Evolutionary conservation across 2,113 vertebrate species (phyloP).

Genomic region (Tragelaphus strepsiceros): DNA sequence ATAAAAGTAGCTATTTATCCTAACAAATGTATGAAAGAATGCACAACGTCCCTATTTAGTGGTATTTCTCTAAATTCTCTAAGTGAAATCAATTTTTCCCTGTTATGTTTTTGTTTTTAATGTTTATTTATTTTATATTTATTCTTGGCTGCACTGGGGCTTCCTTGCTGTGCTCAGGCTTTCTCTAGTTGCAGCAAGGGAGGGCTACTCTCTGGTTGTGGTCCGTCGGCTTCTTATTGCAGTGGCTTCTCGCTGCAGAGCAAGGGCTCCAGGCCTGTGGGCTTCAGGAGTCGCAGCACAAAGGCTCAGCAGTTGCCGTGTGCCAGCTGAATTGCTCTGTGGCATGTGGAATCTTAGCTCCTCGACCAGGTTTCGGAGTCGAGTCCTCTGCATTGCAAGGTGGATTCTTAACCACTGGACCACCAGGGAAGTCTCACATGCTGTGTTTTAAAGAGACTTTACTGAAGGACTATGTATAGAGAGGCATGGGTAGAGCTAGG

Average conservation of each 20-base stretch:
- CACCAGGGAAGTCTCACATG: neutral
- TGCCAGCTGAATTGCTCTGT: neutral
- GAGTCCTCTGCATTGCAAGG: neutral
- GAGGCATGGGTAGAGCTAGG: neutral
- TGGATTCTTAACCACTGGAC: neutral
- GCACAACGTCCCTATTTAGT: neutral
- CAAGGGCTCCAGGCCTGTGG: neutral
- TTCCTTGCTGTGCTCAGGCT: neutral
- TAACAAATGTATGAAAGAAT: neutral
- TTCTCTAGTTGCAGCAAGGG: neutral
- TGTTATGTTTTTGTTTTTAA: neutral
- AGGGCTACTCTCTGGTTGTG: neutral
- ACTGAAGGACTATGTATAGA: neutral
- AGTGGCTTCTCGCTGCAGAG: neutral
- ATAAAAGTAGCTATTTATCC: neutral
- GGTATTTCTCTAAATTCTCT: neutral
- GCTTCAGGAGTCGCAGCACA: neutral
- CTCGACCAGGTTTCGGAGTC: fast-evolving
- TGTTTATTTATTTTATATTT: neutral
- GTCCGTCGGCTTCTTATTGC: neutral
- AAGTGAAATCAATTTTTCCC: neutral
- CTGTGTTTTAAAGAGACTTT: neutral
- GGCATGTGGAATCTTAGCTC: neutral
- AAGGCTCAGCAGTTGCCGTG: neutral
- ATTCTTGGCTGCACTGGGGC: neutral